Conservation (phyloP, 2,888 invertebrate genomes). For the Mimas tiliae region DNA sequence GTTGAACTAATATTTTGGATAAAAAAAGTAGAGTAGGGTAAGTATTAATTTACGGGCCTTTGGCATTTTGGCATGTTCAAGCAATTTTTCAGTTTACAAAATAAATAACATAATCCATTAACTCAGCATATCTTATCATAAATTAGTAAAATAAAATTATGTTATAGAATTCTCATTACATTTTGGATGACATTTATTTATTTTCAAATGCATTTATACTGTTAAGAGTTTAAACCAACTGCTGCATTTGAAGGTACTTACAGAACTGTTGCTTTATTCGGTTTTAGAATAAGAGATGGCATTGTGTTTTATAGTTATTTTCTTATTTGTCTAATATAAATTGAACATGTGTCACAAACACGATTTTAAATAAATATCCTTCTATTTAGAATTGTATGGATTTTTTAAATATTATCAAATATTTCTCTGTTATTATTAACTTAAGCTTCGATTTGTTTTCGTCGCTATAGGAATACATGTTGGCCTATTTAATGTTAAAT, state of each 20-base stretch:
- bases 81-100: no score
- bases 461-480: neutral
- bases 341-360: neutral
- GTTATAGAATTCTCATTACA: no score
- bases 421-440: neutral
- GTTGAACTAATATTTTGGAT: no score
- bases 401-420: neutral
- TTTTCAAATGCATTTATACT: neutral
- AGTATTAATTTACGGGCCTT: no score
- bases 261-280: neutral
- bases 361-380: neutral
- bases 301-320: neutral
- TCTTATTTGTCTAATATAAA: neutral
- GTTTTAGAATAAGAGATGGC: neutral
- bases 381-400: neutral
- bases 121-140: no score
- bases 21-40: no score
- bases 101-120: no score
- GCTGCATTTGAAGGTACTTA: slow-evolving; percentile 5
- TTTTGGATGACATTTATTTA: no score
- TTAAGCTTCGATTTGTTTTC: neutral
- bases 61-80: no score
- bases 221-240: neutral
- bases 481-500: slow-evolving; percentile 2
- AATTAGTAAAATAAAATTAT: no score